Conservation (phyloP, 2,113 vertebrate genomes). For the Platichthys stellatus region DNA sequence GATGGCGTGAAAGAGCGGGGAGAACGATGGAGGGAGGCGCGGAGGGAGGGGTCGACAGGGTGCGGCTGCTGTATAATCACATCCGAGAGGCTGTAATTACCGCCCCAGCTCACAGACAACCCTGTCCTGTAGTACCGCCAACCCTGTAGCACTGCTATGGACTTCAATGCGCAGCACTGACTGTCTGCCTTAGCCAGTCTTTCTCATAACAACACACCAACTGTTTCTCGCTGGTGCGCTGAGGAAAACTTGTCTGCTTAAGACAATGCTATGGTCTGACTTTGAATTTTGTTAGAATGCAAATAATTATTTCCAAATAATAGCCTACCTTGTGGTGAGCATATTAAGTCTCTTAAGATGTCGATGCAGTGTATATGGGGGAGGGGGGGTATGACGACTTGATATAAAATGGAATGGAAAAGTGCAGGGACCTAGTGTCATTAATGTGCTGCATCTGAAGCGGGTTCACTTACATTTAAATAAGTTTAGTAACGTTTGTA, state of each 20-base stretch:
- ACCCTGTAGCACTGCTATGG: slow-evolving; percentile 41
- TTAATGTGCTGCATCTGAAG: not conserved
- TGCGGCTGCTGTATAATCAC: slow-evolving; percentile 83
- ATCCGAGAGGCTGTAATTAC: slow-evolving; percentile 84
- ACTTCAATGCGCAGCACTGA: slow-evolving; percentile 11
- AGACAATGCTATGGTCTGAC: not conserved
- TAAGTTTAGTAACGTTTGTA: not conserved
- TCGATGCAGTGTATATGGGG: slow-evolving; percentile 21
- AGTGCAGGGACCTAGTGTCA: not conserved
- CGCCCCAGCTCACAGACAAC: slow-evolving; percentile 78
- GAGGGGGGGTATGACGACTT: slow-evolving; percentile 24
- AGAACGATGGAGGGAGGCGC: slow-evolving; percentile 56
- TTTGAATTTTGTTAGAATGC: slow-evolving; percentile 23
- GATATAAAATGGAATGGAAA: slow-evolving; percentile 12
- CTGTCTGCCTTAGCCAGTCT: slow-evolving; percentile 12
- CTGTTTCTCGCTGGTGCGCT: not conserved
- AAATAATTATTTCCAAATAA: slow-evolving; percentile 6
- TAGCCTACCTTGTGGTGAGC: slow-evolving; percentile 1
- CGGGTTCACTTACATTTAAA: not conserved
- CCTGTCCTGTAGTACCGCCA: slow-evolving; percentile 61
- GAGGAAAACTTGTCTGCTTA: slow-evolving; percentile 9
- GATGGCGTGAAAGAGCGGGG: slow-evolving; percentile 48
- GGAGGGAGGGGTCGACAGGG: slow-evolving; percentile 76
- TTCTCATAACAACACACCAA: slow-evolving; percentile 26
- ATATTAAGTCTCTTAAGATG: slow-evolving; percentile 10